phyloP scores from a whole-genome alignment of 92 coral and sea anemone species.

The Pocillopora grandis region DNA sequence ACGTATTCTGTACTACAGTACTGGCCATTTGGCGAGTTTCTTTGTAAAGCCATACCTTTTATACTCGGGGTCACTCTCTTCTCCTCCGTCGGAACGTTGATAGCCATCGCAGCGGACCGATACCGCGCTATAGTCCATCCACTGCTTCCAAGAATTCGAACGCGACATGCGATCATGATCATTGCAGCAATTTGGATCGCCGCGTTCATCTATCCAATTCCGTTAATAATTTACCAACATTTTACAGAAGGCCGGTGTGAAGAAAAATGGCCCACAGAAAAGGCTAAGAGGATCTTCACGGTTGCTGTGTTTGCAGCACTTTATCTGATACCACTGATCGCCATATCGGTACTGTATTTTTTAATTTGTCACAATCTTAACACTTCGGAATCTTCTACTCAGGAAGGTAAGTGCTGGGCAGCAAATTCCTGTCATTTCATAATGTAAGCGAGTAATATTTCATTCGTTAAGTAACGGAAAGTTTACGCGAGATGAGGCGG shows the following conservation, averaged over 20 bases:
- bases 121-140: constrained; percentile 88
- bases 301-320: constrained; percentile 50
- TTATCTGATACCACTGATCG: constrained; percentile 65
- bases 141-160: constrained; percentile 71
- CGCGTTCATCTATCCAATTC: constrained; percentile 63
- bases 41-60: constrained; percentile 69
- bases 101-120: constrained; percentile 85
- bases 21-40: constrained; percentile 82
- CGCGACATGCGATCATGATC: constrained; percentile 70
- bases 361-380: constrained; percentile 70
- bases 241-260: constrained; percentile 32
- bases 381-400: constrained; percentile 31
- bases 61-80: constrained; percentile 66
- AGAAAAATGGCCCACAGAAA: constrained; percentile 60
- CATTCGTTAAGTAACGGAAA: neutral
- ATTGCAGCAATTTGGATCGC: constrained; percentile 73
- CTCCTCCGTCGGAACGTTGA: constrained; percentile 78
- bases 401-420: constrained; percentile 27
- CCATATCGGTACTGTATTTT: constrained; percentile 71
- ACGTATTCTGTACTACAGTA: constrained; percentile 33
- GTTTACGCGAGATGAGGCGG: neutral
- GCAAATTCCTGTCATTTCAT: neutral
- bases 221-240: constrained; percentile 56
- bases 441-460: neutral
- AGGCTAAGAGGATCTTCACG: constrained; percentile 39